Evolutionary conservation across 1,140 invertebrate genomes (phyloP), one percentile per base, ranked within the genome.

Genomic region (Cotesia glomerata): DNA sequence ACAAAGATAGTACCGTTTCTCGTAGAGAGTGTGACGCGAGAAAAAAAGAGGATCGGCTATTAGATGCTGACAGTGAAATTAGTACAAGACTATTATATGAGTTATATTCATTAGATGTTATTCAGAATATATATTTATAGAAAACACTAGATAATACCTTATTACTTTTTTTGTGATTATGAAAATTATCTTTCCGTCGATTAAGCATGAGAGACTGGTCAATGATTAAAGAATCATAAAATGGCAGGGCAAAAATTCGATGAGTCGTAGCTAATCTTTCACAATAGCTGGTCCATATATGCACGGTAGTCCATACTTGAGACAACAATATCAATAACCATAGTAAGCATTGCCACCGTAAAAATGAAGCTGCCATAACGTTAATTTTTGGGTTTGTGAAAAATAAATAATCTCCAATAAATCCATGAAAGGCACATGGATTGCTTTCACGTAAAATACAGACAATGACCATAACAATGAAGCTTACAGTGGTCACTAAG

Each of bases 141-240:
- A 45, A 45, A 45, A 7, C 11, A 39, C 11, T 7, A 11, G 11
- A 11, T 7, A 7, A 49, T 34, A 72, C 35, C 34, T 45, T 51
- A 73, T 14, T 54, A 4, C 64, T 18, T 16, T 72, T 61, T 61
- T 72, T 51, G 14, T 92, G 89, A 58, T 91, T 89, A 67, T 88
- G 89, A 80, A 91, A 89, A 77, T 95, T 92, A 76, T 96, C 90
- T 73, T 91, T 89, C 72, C 93, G 88, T 73, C 95, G 87, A 85
- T 97, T 97, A 75, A 97, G 84, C 64, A 92, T 92, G n/a, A 97
- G 82, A 3, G 93, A 95, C 84, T 97, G 95, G 81, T 97, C 95
- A 69, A 97, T 91, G 32, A 97, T 84, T 7, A 94, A 88, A 1
- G 91, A 90, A 81, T 93, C 92, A 82, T 96, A 97, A 89, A 95